These are phyloP conservation scores for Amblyopsis hoosieri DNA, from an alignment of 2,797 vertebrate genomes.

Conservation along the genomic window DNA sequence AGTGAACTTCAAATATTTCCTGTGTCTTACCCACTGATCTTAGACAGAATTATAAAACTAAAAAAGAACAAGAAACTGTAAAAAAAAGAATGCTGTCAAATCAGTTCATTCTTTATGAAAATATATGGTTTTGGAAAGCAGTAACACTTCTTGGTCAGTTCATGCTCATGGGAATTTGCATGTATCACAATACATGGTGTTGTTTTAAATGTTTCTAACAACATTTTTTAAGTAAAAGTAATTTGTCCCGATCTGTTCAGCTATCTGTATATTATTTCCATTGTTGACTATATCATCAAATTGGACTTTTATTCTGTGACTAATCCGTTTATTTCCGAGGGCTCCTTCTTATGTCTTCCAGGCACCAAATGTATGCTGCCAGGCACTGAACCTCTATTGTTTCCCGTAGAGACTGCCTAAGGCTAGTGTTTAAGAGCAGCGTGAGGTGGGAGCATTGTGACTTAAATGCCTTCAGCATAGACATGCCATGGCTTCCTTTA, in stretches of 20 bases:
- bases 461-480: constrained; percentile 75
- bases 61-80: no score
- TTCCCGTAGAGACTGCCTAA: constrained; percentile 67
- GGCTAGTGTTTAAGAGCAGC: constrained; percentile 73
- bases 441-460: constrained; percentile 71
- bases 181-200: no score
- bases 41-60: not conserved
- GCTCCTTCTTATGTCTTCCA: constrained; percentile 46
- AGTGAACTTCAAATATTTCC: not conserved
- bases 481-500: constrained; percentile 74
- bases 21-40: not conserved
- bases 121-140: no score
- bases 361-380: constrained; percentile 53
- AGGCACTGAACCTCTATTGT: constrained; percentile 64
- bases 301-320: constrained; percentile 45
- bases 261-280: constrained; percentile 10
- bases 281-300: constrained; percentile 14
- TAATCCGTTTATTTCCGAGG: constrained; percentile 35
- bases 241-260: not conserved
- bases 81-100: no score
- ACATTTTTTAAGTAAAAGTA: no score
- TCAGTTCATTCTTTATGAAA: no score
- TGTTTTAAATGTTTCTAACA: no score
- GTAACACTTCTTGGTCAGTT: no score
- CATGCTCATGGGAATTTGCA: no score